These are phyloP conservation scores for Dexiosoma caninum DNA, from an alignment of 2,888 invertebrate species.

Conservation along the genomic window DNA sequence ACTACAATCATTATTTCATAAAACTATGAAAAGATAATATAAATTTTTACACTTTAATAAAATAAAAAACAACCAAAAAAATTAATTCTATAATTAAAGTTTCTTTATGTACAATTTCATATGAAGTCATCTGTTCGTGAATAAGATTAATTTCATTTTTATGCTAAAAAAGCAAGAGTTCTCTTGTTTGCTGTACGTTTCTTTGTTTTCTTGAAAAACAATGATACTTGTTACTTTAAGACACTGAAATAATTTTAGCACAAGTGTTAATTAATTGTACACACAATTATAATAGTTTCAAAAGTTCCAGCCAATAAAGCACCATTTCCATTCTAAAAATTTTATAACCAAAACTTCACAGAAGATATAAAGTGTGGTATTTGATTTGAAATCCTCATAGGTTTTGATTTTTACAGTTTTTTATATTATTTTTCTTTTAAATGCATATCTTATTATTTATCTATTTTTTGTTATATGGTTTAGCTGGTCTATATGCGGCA, in stretches of 20 bases:
- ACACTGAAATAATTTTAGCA: slow-evolving; percentile 7
- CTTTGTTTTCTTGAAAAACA: not conserved
- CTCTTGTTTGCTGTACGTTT: not conserved
- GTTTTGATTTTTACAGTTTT: too few species aligned
- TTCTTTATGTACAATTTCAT: slow-evolving; percentile 11
- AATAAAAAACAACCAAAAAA: too few species aligned
- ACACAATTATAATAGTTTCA: not conserved
- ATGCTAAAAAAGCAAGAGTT: not conserved
- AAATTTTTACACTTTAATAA: too few species aligned
- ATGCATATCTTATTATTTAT: too few species aligned
- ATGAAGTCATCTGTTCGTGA: slow-evolving; percentile 19
- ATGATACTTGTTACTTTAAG: slow-evolving; percentile 26
- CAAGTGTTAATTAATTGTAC: slow-evolving; percentile 42
- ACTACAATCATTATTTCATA: too few species aligned
- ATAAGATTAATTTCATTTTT: slow-evolving; percentile 12
- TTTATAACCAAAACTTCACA: too few species aligned
- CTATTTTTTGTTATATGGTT: too few species aligned
- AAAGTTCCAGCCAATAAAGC: not conserved
- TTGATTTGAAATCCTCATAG: too few species aligned
- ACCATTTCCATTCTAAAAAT: not conserved
- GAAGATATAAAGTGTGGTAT: too few species aligned
- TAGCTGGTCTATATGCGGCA: too few species aligned
- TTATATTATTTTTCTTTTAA: too few species aligned
- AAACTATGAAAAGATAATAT: too few species aligned
- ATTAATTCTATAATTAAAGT: slow-evolving; percentile 16